A percentile compares a stretch with the other conserved stretches of the same genome.
Evolutionary conservation across 2,888 invertebrate species (phyloP).

Genomic region (Cheilosia soror): DNA sequence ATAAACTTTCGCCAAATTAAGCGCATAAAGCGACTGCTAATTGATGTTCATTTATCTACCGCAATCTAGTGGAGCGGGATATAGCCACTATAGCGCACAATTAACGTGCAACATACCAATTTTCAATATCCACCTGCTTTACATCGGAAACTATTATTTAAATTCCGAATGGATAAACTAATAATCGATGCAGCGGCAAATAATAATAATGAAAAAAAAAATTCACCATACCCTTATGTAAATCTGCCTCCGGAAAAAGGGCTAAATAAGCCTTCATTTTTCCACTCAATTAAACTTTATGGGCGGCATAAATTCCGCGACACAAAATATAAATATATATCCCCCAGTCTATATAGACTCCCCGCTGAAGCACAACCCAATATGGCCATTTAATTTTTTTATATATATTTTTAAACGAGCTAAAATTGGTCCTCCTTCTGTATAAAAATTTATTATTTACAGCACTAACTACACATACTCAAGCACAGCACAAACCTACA

Average conservation of each 20-base stretch:
- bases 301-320: conserved; percentile 80
- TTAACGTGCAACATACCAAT: conserved; percentile 9
- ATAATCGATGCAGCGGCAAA: conserved; percentile 26
- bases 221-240: no score
- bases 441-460: no score
- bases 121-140: conserved; percentile 18
- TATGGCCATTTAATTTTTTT: no score
- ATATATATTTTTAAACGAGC: no score
- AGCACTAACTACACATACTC: no score
- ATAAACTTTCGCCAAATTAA: conserved; percentile 37
- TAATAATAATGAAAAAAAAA: neutral
- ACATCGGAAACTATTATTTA: conserved; percentile 38
- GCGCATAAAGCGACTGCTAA: conserved; percentile 34
- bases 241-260: neutral
- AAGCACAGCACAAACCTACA: neutral
- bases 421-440: no score
- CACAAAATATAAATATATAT: conserved; percentile 66
- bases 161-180: conserved; percentile 43
- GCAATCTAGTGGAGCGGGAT: neutral
- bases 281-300: conserved; percentile 83
- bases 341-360: conserved; percentile 9
- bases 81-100: neutral
- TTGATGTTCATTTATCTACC: conserved; percentile 21
- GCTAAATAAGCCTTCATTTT: conserved; percentile 76
- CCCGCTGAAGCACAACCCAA: neutral